Evolutionary conservation across 2,888 invertebrate species (phyloP), one percentile per base, ranked within the genome.

Genomic region (Leptinotarsa juncta): DNA sequence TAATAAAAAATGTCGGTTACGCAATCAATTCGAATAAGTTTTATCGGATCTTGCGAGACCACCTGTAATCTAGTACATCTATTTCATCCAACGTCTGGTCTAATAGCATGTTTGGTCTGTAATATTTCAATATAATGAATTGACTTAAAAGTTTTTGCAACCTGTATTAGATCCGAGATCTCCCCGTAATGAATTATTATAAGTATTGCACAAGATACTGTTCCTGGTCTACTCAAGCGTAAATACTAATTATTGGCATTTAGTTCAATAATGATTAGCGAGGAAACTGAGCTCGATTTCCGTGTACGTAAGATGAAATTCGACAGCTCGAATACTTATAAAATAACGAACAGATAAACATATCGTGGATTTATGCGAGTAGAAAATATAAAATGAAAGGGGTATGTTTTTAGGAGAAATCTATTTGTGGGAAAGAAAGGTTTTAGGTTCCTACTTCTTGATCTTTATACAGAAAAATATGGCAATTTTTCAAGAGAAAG

Each of bases 61-160:
- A 62, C 32, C 62, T 32, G 10, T 62, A 62, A 62, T 62, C 62
- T 62, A 62, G 10, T 62, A 62, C 62, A 0, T 62, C 26, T 62
- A 62, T 16, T 42, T 62, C 42, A 32, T 26, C 62, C 42, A 32
- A 62, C 62, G 62, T 62, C 62, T 32, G n/a, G 62, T 3, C 42
- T 62, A 62, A 62, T 62, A 62, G 42, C 42, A 62, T 62, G 62
- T 42, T 62, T 4, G 62, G n/a, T n/a, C 62, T 18, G 62, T 62
- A 62, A 62, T 42, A 62, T 62, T 62, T 62, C 62, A 62, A 62
- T 62, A 62, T 62, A 18, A 62, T 32, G 10, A 62, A 62, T 62
- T 62, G n/a, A n/a, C n/a, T n/a, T n/a, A n/a, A n/a, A n/a, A 62
- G 62, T 62, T 32, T 62, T 62, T 62, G 62, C 62, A 62, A 62